These are phyloP conservation scores for Lepidocyrtinus sp. DNA, from an alignment of 2,888 invertebrate genomes.

Conservation along the genomic window DNA sequence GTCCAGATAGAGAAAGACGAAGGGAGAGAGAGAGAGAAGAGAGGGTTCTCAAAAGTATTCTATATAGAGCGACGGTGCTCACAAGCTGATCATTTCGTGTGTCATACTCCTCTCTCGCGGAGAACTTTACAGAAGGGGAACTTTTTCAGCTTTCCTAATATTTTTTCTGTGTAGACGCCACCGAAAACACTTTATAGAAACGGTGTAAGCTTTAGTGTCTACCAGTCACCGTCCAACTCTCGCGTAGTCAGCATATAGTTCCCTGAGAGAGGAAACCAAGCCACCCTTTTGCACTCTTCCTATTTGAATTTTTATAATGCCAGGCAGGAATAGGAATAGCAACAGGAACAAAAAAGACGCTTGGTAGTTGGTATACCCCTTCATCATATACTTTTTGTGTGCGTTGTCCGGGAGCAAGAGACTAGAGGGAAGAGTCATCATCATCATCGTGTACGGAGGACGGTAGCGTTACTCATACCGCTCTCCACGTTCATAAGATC, in stretches of 20 bases:
- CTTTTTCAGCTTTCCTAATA: constrained; percentile 11
- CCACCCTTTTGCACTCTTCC: constrained; percentile 37
- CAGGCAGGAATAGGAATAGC: constrained; percentile 16
- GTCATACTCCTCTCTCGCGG: too few relatives aligned
- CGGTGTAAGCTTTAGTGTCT: too few relatives aligned
- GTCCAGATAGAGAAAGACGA: constrained; percentile 26
- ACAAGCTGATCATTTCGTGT: constrained; percentile 57
- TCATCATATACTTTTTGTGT: too few relatives aligned
- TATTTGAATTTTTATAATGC: too few relatives aligned
- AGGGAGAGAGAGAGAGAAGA: constrained; percentile 22
- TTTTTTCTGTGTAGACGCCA: constrained; percentile 19
- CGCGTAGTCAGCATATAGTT: neutral
- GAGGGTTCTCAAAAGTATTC: constrained; percentile 40
- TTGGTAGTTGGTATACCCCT: too few relatives aligned
- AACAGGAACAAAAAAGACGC: constrained; percentile 34
- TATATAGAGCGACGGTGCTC: constrained; percentile 50
- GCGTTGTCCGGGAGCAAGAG: constrained; percentile 56
- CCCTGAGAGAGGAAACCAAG: constrained; percentile 17
- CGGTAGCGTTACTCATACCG: constrained; percentile 54
- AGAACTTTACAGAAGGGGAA: constrained; percentile 49
- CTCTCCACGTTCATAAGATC: constrained; percentile 36
- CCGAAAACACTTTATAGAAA: too few relatives aligned
- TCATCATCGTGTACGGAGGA: constrained; percentile 28
- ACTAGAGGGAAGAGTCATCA: constrained; percentile 28
- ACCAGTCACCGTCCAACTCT: constrained; percentile 23